Evolutionary conservation across 2,888 invertebrate genomes (phyloP).

Genomic region (Drymonia ruficornis): DNA sequence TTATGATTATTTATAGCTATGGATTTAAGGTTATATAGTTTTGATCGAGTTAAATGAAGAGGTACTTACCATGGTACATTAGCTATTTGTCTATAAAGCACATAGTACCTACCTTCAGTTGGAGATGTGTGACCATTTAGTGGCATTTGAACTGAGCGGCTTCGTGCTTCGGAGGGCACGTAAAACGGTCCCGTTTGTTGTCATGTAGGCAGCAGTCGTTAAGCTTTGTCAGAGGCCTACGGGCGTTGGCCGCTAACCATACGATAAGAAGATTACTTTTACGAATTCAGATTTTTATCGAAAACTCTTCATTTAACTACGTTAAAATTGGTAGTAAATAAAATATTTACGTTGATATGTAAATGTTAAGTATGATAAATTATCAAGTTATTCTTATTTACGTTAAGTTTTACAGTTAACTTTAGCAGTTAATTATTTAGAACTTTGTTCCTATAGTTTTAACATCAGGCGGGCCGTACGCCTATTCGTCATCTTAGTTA

Average conservation of each 20-base stretch:
- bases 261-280: too few species aligned
- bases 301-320: constrained; percentile 18
- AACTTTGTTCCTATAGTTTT: constrained; percentile 31
- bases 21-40: constrained; percentile 5
- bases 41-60: neutral
- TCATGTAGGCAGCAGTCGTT: too few species aligned
- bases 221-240: too few species aligned
- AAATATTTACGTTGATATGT: constrained; percentile 49
- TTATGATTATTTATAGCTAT: constrained; percentile 48
- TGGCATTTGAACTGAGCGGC: too few species aligned
- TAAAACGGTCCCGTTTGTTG: too few species aligned
- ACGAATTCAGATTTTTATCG: neutral
- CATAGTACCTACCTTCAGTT: too few species aligned
- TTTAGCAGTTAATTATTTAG: constrained; percentile 10
- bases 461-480: neutral
- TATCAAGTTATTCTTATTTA: constrained; percentile 45
- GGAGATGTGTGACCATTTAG: too few species aligned
- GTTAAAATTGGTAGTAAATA: constrained; percentile 34
- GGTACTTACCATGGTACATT: neutral
- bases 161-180: too few species aligned
- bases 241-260: too few species aligned
- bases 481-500: too few species aligned
- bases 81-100: neutral
- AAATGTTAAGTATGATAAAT: constrained; percentile 69
- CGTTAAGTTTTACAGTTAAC: neutral